A percentile compares a stretch with the other conserved stretches of the same genome.
phyloP scores from a whole-genome alignment of 2,113 vertebrate genomes.

The Rana temporaria region DNA sequence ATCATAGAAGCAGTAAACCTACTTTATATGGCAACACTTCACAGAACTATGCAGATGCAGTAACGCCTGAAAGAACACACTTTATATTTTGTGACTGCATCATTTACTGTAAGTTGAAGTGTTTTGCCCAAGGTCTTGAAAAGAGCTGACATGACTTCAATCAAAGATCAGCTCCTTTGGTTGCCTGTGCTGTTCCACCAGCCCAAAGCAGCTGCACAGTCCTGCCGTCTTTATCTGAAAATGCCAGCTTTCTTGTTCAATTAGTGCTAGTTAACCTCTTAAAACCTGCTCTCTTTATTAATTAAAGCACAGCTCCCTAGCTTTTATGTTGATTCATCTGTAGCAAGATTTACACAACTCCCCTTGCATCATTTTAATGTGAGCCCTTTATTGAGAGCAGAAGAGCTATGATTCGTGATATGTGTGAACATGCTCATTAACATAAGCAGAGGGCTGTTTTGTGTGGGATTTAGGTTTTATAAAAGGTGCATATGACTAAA shows the following conservation, averaged over 20 bases:
- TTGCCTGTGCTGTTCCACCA: not conserved
- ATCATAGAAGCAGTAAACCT: too few species aligned
- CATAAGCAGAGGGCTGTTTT: constrained; percentile 22
- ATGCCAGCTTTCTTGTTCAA: constrained; percentile 25
- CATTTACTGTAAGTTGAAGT: constrained; percentile 44
- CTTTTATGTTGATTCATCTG: constrained; percentile 20
- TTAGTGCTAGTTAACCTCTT: constrained; percentile 34
- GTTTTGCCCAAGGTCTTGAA: constrained; percentile 32
- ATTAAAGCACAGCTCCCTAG: constrained; percentile 3
- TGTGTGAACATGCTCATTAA: constrained; percentile 29
- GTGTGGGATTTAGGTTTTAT: constrained; percentile 13
- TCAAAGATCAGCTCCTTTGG: constrained; percentile 31
- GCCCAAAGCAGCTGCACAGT: constrained; percentile 16
- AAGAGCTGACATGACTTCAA: constrained; percentile 37
- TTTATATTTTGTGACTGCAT: constrained; percentile 43
- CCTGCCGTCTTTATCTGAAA: not conserved
- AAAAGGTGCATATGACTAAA: constrained; percentile 26
- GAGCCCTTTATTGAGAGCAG: not conserved
- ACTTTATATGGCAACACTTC: not conserved
- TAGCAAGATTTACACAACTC: constrained; percentile 16
- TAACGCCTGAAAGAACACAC: not conserved
- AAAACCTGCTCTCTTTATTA: not conserved
- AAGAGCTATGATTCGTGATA: constrained; percentile 29
- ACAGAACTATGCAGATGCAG: not conserved
- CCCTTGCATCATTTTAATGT: not conserved